A percentile compares a stretch with the other conserved stretches of the same genome.
Conservation (phyloP, 2,888 invertebrate genomes). For the Ormyrus pomaceus region DNA sequence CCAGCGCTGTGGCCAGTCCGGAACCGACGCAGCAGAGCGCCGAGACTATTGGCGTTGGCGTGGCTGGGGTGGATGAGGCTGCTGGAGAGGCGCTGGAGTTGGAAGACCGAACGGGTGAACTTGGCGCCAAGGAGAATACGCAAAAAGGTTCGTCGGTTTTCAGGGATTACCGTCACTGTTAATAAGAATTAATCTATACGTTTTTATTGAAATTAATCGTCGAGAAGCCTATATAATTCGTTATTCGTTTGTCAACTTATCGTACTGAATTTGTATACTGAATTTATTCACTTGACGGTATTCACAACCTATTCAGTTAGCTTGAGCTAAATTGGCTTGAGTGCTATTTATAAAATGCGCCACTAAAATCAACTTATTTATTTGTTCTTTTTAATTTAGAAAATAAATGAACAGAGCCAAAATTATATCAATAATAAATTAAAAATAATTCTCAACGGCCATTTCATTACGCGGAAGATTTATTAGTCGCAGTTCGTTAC, state of each 20-base stretch:
- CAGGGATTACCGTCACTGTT: not conserved
- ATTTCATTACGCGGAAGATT: constrained; percentile 19
- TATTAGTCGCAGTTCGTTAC: constrained; percentile 17
- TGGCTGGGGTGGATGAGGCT: constrained; percentile 58
- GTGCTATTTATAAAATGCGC: constrained; percentile 35
- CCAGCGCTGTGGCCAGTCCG: constrained; percentile 77
- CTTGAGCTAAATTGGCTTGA: constrained; percentile 12
- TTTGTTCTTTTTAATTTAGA: constrained; percentile 12
- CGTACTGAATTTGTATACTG: not conserved
- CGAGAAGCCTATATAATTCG: not conserved
- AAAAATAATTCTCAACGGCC: constrained; percentile 6
- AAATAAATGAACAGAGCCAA: constrained; percentile 32
- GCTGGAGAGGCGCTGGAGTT: not conserved
- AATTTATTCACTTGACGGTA: constrained; percentile 32
- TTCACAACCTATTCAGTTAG: constrained; percentile 6
- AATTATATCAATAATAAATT: constrained; percentile 44
- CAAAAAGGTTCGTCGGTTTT: constrained; percentile 37
- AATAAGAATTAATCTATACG: not conserved
- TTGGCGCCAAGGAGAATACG: constrained; percentile 16
- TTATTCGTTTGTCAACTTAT: not conserved
- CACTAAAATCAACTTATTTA: constrained; percentile 39
- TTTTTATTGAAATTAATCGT: not conserved
- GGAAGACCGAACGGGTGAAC: not conserved
- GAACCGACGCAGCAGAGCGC: constrained; percentile 65
- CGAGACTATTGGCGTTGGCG: constrained; percentile 57